Evolutionary conservation across 1,140 invertebrate genomes (phyloP), one percentile per base, ranked within the genome.

Genomic region (Odontomachus brunneus): DNA sequence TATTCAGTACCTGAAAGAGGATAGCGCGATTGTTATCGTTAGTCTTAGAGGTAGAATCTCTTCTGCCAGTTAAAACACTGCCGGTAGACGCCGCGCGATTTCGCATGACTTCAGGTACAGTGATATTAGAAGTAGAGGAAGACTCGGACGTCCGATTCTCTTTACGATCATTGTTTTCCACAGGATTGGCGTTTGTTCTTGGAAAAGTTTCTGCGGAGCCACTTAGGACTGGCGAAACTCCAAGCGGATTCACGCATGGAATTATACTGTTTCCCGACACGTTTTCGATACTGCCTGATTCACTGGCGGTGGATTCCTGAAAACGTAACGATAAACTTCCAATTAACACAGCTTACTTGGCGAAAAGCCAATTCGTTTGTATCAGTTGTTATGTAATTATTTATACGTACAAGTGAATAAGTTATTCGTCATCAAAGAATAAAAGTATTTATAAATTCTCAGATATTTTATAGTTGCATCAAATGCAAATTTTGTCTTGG

Each of bases 11-110:
- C 92, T 98, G 97, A 91, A 97, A 97, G 12, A 99, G 95, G 98
- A 99, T 99, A 1, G 98, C 99, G 26, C 98, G 95, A 94, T 99
- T 99, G 84, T 97, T 97, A 12, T 96, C 95, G 19, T 84, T 89
- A 38, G 85, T 88, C 81, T 89, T 93, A 0, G 66, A 33, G 3
- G 85, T 26, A 0, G 93, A 94, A 85, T 93, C 92, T 29, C 93
- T 90, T n/a, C 94, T 91, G 11, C 90, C 14, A 11, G 84, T 90
- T 57, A 93, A 81, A 2, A 93, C 93, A 69, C 93, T 94, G 14
- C 95, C 94, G 0, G 93, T 95, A 5, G 94, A 95, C 12, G 94
- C 92, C 0, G 94, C 94, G 5, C 95, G 84, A 80, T 91, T 93
- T 72, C 95, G 91, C 93, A 95, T 94, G 33, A 92, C 88, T 57